These are phyloP conservation scores for Drosophila rellima DNA, from an alignment of 2,888 invertebrate species.

Conservation along the genomic window DNA sequence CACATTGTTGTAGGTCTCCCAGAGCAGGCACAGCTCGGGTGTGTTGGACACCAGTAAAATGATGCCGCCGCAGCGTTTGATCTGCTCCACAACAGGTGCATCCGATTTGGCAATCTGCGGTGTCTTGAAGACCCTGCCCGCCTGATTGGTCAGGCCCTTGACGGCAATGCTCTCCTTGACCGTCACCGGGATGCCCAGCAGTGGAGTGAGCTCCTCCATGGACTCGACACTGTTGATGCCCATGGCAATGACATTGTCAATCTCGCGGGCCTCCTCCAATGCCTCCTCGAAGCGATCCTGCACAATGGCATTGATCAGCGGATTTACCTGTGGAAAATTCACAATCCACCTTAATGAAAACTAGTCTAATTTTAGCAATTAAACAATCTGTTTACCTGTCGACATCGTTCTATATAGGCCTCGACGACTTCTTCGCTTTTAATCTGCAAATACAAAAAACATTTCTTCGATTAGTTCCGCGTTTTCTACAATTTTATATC, in stretches of 20 bases:
- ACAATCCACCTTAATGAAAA: background rate
- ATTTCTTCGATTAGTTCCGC: conserved; percentile 53
- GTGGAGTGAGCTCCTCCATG: conserved; percentile 89
- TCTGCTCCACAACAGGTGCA: conserved; percentile 90
- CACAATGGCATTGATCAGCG: conserved; percentile 92
- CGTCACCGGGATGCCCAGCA: conserved; percentile 94
- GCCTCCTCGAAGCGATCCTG: conserved; percentile 92
- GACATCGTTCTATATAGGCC: conserved; percentile 91
- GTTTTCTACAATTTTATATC: conserved; percentile 5
- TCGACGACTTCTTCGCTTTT: conserved; percentile 90
- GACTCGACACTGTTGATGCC: conserved; percentile 87
- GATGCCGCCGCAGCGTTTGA: conserved; percentile 93
- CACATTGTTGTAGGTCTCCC: conserved; percentile 95
- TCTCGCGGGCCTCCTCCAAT: conserved; percentile 90
- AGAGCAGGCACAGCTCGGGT: conserved; percentile 96
- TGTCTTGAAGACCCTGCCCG: conserved; percentile 88
- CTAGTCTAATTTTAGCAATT: background rate
- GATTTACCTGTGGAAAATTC: conserved; percentile 89
- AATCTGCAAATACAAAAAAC: conserved; percentile 86
- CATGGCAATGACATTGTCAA: conserved; percentile 89
- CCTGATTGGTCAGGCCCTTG: conserved; percentile 92
- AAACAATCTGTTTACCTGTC: conserved; percentile 88
- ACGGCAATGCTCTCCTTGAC: conserved; percentile 93
- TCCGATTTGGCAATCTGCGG: conserved; percentile 90
- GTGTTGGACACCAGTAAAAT: conserved; percentile 95